phyloP scores from a whole-genome alignment of 2,797 vertebrate species.

The Myotis planiceps region DNA sequence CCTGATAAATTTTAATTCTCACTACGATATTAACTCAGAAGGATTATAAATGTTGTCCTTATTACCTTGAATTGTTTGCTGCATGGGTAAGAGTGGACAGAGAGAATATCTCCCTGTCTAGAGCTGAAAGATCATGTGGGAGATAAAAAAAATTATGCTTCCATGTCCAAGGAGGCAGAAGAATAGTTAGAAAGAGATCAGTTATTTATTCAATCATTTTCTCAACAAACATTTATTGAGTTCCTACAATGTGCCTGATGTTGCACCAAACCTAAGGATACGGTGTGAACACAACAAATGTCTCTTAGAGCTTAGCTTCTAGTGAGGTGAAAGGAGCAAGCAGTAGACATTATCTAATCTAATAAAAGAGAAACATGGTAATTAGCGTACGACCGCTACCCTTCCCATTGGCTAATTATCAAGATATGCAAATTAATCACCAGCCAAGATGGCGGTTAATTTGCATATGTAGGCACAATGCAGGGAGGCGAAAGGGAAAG shows the following conservation, averaged over 20 bases:
- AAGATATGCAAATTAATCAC: too few species aligned
- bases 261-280: neutral
- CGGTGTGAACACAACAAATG: neutral
- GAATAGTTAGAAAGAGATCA: neutral
- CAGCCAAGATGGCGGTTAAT: too few species aligned
- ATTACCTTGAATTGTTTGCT: neutral
- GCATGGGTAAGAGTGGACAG: neutral
- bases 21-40: neutral
- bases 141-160: neutral
- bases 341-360: neutral
- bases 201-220: neutral
- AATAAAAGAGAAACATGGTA: too few species aligned
- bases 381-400: too few species aligned
- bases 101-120: neutral
- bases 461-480: too few species aligned
- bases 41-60: neutral
- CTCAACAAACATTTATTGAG: neutral
- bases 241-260: neutral
- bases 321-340: neutral
- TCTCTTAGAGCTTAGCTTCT: neutral
- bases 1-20: neutral
- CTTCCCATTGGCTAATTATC: too few species aligned
- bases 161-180: neutral
- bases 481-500: too few species aligned
- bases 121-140: neutral